A percentile compares a stretch with the other conserved stretches of the same genome.
phyloP scores from a whole-genome alignment of 2,797 vertebrate genomes.

The Cryptoprocta ferox region DNA sequence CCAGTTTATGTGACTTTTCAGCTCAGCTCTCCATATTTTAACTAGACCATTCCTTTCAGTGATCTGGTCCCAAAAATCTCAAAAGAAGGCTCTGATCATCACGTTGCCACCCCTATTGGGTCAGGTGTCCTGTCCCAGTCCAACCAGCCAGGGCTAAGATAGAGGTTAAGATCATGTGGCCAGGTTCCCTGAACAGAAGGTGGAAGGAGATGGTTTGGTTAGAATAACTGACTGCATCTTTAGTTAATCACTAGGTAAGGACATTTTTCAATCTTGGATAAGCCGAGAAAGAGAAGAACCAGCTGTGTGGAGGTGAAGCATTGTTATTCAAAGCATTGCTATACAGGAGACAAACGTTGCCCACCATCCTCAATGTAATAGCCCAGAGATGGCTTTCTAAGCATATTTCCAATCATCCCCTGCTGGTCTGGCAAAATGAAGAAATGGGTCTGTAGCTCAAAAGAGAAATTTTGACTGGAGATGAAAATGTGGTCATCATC shows the following conservation, averaged over 20 bases:
- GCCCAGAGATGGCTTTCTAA: background rate
- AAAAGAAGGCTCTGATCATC: background rate
- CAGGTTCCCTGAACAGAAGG: background rate
- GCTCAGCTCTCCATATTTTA: background rate
- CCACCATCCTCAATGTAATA: accelerated
- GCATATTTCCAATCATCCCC: background rate
- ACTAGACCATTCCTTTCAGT: background rate
- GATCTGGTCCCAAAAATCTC: background rate
- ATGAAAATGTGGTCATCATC: background rate
- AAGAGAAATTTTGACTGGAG: background rate
- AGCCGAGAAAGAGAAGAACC: background rate
- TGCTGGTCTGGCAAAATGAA: background rate
- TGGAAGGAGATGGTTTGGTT: background rate
- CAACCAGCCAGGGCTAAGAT: background rate
- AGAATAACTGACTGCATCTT: background rate
- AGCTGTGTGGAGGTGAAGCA: background rate
- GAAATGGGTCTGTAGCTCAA: background rate
- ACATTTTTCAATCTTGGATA: background rate
- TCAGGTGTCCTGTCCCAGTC: background rate
- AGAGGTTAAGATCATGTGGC: accelerated
- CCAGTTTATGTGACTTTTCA: background rate
- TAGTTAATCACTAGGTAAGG: background rate
- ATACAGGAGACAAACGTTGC: background rate
- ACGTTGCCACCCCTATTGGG: no score
- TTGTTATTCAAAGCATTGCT: background rate